Conservation (phyloP, 2,113 vertebrate species). For the Myanophis thanlyinensis region DNA sequence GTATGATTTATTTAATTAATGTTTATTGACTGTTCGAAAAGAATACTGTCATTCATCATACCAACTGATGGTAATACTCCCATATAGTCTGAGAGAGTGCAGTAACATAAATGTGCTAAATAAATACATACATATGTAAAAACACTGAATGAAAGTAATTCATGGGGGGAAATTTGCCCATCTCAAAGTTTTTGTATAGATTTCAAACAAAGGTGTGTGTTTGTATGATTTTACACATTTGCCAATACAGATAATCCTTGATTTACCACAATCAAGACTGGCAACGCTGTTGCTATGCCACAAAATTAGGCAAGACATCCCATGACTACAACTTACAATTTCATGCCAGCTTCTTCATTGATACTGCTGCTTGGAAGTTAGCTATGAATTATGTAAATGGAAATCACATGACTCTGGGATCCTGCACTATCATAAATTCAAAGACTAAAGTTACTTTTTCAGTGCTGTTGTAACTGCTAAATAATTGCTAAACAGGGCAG, state of each 20-base stretch:
- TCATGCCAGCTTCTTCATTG: not conserved
- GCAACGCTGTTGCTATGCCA: not conserved
- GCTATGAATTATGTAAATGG: not conserved
- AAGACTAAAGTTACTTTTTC: not conserved
- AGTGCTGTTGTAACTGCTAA: not conserved
- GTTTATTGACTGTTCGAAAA: conserved; percentile 10
- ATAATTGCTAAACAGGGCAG: not conserved
- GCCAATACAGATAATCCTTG: not conserved
- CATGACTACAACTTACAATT: not conserved
- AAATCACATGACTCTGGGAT: not conserved
- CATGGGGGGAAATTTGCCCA: not conserved
- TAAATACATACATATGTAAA: not conserved
- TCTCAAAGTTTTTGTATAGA: not conserved
- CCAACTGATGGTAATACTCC: conserved; percentile 29
- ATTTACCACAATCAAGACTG: not conserved
- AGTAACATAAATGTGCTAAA: not conserved
- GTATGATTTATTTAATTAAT: conserved; percentile 50
- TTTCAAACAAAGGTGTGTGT: not conserved
- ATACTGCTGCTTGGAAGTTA: not conserved
- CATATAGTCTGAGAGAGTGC: not conserved
- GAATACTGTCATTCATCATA: rapidly evolving
- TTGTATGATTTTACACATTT: not conserved
- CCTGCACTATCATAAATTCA: not conserved
- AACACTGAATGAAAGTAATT: not conserved
- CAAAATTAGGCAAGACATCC: not conserved